Evolutionary conservation across 2,888 invertebrate genomes (phyloP).

Genomic region (Ferrisia virgata): DNA sequence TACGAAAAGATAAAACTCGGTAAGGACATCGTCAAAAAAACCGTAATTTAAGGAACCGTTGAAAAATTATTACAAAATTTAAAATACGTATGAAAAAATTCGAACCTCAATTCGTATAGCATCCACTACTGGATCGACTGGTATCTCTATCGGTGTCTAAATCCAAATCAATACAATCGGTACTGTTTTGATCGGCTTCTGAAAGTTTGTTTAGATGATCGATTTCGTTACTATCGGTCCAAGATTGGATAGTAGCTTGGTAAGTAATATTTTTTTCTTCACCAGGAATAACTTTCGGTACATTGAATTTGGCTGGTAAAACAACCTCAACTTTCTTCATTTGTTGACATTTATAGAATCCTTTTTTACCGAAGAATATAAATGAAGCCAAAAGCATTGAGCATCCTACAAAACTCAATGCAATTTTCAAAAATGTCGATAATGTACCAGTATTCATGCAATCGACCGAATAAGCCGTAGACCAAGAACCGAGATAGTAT

Average conservation of each 20-base stretch:
- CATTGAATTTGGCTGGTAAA: conserved; percentile 33
- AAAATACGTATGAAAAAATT: neutral
- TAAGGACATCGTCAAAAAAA: neutral
- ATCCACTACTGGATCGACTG: conserved; percentile 21
- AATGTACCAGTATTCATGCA: neutral
- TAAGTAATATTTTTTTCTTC: neutral
- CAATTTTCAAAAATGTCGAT: neutral
- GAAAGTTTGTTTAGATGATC: neutral
- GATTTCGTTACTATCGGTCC: neutral
- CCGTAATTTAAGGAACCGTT: no score
- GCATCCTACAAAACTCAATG: neutral
- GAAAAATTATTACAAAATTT: neutral
- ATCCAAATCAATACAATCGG: neutral
- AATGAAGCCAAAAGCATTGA: neutral
- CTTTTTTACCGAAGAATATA: neutral
- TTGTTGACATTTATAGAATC: conserved; percentile 16
- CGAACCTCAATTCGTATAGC: conserved; percentile 8
- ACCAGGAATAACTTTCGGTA: neutral
- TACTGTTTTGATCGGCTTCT: neutral
- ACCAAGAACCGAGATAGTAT: neutral
- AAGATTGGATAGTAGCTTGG: neutral
- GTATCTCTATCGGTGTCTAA: neutral
- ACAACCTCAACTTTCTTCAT: conserved; percentile 34
- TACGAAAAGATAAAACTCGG: neutral
- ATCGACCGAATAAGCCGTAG: neutral